phyloP scores from a whole-genome alignment of 1,140 invertebrate genomes.

The Rhyzopertha dominica region DNA sequence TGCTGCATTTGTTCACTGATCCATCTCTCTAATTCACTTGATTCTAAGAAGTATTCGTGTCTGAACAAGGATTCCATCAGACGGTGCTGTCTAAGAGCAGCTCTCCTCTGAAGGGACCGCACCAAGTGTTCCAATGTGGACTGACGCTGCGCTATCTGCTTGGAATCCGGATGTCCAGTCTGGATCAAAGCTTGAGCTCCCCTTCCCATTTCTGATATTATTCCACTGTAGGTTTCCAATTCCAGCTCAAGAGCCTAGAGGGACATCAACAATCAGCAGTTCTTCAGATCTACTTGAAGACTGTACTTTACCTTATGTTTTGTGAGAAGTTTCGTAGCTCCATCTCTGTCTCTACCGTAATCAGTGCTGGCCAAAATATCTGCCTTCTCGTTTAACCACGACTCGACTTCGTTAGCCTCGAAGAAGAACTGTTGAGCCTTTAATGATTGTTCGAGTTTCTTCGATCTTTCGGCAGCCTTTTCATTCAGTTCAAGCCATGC shows the following conservation, averaged over 20 bases:
- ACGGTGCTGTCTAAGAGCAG: conserved; percentile 72
- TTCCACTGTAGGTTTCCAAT: conserved; percentile 87
- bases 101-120: conserved; percentile 73
- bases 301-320: conserved; percentile 72
- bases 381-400: conserved; percentile 85
- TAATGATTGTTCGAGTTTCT: conserved; percentile 77
- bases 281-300: conserved; percentile 7
- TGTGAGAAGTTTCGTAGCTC: conserved; percentile 84
- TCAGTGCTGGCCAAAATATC: conserved; percentile 76
- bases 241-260: conserved; percentile 80
- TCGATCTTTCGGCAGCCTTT: conserved; percentile 65
- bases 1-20: conserved; percentile 88
- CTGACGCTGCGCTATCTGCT: conserved; percentile 73
- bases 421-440: conserved; percentile 87
- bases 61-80: conserved; percentile 88
- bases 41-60: conserved; percentile 91
- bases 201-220: conserved; percentile 88
- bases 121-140: conserved; percentile 72
- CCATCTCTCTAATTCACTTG: conserved; percentile 88
- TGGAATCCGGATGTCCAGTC: conserved; percentile 71
- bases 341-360: conserved; percentile 81
- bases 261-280: conserved; percentile 6
- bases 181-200: conserved; percentile 74
- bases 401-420: conserved; percentile 88
- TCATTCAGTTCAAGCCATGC: conserved; percentile 67